A percentile compares a stretch with the other conserved stretches of the same genome.
These are phyloP conservation scores for Cryptus viduatorius DNA, from an alignment of 2,888 invertebrate species.

Conservation along the genomic window DNA sequence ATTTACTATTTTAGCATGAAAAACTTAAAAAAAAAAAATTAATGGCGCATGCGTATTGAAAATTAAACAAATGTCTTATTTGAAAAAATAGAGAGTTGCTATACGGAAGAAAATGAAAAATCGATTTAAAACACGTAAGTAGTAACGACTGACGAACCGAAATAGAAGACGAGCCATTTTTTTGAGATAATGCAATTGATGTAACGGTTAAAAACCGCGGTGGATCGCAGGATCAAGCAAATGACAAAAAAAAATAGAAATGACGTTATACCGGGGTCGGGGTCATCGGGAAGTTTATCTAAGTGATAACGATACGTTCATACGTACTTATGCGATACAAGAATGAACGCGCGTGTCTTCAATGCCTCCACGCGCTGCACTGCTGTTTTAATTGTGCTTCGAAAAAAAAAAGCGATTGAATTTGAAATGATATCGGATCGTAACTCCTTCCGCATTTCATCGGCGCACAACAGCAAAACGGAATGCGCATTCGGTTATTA, in stretches of 20 bases:
- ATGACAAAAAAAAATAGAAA: constrained; percentile 11
- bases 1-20: too few relatives aligned
- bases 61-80: too few relatives aligned
- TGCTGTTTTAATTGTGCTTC: constrained; percentile 18
- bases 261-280: constrained; percentile 36
- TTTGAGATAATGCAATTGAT: constrained; percentile 18
- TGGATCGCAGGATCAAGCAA: background rate
- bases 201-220: constrained; percentile 32
- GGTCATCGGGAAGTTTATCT: constrained; percentile 60
- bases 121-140: background rate
- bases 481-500: too few relatives aligned
- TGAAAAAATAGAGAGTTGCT: background rate
- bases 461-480: too few relatives aligned
- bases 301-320: constrained; percentile 43
- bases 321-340: constrained; percentile 7
- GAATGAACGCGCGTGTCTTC: constrained; percentile 8
- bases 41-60: too few relatives aligned
- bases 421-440: background rate
- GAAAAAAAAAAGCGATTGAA: background rate
- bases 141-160: background rate
- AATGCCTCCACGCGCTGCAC: background rate
- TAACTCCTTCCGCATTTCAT: too few relatives aligned
- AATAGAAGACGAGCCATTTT: background rate
- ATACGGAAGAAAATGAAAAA: background rate
- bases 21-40: too few relatives aligned